Evolutionary conservation across 2,113 vertebrate genomes (phyloP).

Genomic region (Xiphophorus hellerii): DNA sequence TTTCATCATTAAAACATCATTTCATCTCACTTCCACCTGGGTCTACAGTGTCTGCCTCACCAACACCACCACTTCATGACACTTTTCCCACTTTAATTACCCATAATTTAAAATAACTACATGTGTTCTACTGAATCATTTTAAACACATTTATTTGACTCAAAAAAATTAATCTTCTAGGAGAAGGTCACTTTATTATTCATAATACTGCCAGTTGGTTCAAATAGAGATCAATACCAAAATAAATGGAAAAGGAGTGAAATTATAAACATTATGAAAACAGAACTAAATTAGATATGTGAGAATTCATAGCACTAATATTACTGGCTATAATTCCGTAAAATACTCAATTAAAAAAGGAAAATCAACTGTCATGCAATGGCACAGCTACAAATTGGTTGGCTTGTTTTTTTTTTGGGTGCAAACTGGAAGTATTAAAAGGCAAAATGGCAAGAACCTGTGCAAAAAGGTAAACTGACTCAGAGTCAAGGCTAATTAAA

Average conservation of each 20-base stretch:
- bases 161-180: background rate
- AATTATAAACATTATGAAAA: background rate
- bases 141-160: background rate
- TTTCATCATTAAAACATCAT: no score
- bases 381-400: background rate
- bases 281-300: background rate
- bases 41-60: no score
- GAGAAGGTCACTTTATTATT: background rate
- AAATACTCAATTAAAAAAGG: background rate
- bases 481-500: background rate
- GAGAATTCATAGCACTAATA: background rate
- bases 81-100: background rate
- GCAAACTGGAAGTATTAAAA: no score
- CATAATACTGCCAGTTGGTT: background rate
- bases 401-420: no score
- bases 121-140: background rate
- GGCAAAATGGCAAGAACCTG: no score
- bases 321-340: background rate
- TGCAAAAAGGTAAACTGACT: background rate
- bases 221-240: background rate
- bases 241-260: background rate
- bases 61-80: no score
- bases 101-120: background rate
- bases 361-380: background rate
- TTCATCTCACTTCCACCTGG: no score